Conservation (phyloP, 2,888 invertebrate species). For the Notocelia uddmanniana region DNA sequence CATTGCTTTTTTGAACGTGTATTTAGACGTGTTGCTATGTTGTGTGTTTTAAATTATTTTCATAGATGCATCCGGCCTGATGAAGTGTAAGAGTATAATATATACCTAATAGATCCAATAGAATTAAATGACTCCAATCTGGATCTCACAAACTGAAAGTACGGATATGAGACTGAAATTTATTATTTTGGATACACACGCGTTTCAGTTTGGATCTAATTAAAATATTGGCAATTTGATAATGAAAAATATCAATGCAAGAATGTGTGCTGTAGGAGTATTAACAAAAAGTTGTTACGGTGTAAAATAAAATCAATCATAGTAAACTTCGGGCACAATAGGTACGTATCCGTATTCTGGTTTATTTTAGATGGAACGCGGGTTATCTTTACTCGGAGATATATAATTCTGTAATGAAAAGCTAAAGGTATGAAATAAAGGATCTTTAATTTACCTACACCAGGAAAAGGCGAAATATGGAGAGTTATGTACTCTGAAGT, state of each 20-base stretch:
- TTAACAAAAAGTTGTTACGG: background rate
- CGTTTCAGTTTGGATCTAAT: background rate
- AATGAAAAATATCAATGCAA: too few species aligned
- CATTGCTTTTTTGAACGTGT: slow-evolving; percentile 23
- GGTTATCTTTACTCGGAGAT: background rate
- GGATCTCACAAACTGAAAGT: too few species aligned
- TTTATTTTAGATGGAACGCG: background rate
- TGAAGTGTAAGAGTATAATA: background rate
- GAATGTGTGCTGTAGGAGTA: too few species aligned
- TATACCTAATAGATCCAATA: too few species aligned
- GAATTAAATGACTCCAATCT: too few species aligned
- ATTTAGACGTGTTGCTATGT: background rate
- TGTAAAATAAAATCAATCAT: background rate
- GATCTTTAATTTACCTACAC: background rate
- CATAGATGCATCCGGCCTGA: slow-evolving; percentile 8
- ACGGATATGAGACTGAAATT: too few species aligned
- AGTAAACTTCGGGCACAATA: background rate
- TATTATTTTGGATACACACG: too few species aligned
- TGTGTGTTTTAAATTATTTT: slow-evolving; percentile 9
- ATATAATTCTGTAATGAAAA: background rate
- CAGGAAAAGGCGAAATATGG: too few species aligned
- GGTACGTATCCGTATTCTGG: background rate
- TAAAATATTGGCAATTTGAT: too few species aligned
- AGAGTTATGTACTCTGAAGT: background rate
- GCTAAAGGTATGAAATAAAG: background rate